phyloP scores from a whole-genome alignment of 2,888 invertebrate species.

The Trachelus troglodyta region DNA sequence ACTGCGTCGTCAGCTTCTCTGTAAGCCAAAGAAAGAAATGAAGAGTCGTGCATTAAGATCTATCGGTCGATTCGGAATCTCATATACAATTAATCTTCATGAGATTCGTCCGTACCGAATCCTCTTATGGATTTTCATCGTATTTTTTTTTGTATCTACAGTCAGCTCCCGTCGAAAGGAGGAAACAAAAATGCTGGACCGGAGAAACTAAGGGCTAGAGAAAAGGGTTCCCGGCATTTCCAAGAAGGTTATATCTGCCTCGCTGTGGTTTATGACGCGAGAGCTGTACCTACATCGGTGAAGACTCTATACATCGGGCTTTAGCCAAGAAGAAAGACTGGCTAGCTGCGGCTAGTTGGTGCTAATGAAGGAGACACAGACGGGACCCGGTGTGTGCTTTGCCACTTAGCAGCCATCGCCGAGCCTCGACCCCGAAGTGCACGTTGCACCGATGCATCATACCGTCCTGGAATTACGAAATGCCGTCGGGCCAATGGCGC shows the following conservation, averaged over 20 bases:
- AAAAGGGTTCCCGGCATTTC: slow-evolving; percentile 36
- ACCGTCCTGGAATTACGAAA: slow-evolving; percentile 41
- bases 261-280: slow-evolving; percentile 53
- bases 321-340: slow-evolving; percentile 44
- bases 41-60: slow-evolving; percentile 8
- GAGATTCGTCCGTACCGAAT: neutral
- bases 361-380: slow-evolving; percentile 64
- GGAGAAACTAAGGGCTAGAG: neutral
- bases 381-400: slow-evolving; percentile 56
- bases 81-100: neutral
- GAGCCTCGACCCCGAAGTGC: slow-evolving; percentile 49
- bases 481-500: slow-evolving; percentile 27
- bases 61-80: slow-evolving; percentile 5
- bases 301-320: slow-evolving; percentile 23
- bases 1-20: slow-evolving; percentile 77
- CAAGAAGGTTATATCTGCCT: slow-evolving; percentile 46
- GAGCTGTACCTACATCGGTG: slow-evolving; percentile 52
- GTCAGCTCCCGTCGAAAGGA: neutral
- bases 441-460: slow-evolving; percentile 26
- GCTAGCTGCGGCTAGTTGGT: slow-evolving; percentile 50
- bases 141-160: neutral
- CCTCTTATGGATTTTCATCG: neutral
- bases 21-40: slow-evolving; percentile 64
- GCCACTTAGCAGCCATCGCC: slow-evolving; percentile 57
- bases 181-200: neutral